Evolutionary conservation across 2,113 vertebrate species (phyloP).

Genomic region (Tylochromis polylepis): DNA sequence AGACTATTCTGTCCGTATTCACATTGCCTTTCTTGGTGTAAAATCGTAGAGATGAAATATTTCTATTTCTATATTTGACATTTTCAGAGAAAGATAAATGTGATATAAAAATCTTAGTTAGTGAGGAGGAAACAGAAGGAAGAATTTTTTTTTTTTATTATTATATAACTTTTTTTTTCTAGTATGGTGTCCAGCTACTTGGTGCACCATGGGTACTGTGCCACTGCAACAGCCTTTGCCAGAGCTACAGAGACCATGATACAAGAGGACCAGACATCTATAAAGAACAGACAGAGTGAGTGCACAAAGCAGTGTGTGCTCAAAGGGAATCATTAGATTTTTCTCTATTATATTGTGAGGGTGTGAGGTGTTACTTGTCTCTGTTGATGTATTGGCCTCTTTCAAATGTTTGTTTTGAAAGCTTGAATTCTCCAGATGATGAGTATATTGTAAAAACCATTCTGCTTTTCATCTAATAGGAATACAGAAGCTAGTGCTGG

Average conservation of each 20-base stretch:
- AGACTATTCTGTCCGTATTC: not conserved
- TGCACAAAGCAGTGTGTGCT: not conserved
- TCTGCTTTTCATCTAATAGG: conserved; percentile 67
- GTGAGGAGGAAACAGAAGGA: not conserved
- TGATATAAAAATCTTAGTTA: not conserved
- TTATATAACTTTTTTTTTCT: not conserved
- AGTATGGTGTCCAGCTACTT: conserved; percentile 98
- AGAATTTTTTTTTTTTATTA: not conserved
- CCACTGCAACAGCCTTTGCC: conserved; percentile 94
- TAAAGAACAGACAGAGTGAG: conserved; percentile 99
- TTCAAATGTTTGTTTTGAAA: not conserved
- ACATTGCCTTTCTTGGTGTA: not conserved
- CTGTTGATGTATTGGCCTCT: not conserved
- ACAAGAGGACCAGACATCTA: conserved; percentile 95
- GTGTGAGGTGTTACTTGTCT: not conserved
- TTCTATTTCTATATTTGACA: not conserved
- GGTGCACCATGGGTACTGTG: conserved; percentile 97
- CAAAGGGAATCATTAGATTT: not conserved
- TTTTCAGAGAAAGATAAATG: not conserved
- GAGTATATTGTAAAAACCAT: not conserved
- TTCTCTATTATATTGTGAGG: not conserved
- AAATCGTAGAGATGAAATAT: not conserved
- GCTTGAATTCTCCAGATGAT: not conserved
- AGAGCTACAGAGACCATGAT: conserved; percentile 93
- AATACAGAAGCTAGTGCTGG: conserved; percentile 98